Conservation (phyloP, 2,113 vertebrate genomes). For the Galeopterus variegatus region DNA sequence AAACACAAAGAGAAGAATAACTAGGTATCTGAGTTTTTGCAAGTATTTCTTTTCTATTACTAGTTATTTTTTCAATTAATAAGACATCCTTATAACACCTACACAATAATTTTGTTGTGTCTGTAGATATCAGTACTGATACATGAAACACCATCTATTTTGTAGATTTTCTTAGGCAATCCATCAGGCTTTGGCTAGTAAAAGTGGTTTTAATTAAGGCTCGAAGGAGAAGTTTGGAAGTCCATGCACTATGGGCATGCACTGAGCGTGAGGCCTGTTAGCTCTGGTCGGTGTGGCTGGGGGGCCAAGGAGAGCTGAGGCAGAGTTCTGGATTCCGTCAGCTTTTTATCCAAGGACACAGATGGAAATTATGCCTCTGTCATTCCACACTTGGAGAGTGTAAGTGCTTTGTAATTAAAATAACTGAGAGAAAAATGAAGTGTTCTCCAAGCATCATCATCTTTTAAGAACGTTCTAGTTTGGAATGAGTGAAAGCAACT, state of each 20-base stretch:
- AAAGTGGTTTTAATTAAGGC: slow-evolving; percentile 52
- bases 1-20: neutral
- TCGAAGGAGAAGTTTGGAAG: neutral
- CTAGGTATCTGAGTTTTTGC: neutral
- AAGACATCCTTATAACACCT: neutral
- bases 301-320: neutral
- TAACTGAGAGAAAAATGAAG: neutral
- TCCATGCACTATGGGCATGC: neutral
- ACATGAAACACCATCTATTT: neutral
- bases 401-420: slow-evolving; percentile 9
- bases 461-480: neutral
- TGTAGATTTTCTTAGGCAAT: neutral
- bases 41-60: neutral
- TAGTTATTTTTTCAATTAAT: neutral
- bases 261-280: neutral
- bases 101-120: neutral
- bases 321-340: neutral
- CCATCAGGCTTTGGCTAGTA: neutral
- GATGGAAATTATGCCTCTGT: slow-evolving; percentile 13
- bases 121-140: neutral
- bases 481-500: neutral
- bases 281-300: neutral
- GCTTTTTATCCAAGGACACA: slow-evolving; percentile 37
- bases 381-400: neutral
- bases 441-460: neutral